Conservation (phyloP, 1,140 invertebrate species). For the Zaprionus capensis region DNA sequence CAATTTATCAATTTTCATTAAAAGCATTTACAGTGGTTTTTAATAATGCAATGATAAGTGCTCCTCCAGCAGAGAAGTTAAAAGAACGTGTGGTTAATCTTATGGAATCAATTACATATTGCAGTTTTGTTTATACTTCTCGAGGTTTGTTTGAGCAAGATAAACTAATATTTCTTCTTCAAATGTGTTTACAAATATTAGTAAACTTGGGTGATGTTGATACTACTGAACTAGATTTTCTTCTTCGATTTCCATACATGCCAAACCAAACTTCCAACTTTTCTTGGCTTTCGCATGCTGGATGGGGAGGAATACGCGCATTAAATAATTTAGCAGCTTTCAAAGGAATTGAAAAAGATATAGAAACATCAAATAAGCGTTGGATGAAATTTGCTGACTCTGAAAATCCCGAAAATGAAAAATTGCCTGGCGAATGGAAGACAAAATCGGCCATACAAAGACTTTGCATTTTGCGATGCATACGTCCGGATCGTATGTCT, state of each 20-base stretch:
- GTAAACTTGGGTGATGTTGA: slow-evolving; percentile 89
- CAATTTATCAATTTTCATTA: slow-evolving; percentile 98
- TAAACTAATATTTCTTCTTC: slow-evolving; percentile 95
- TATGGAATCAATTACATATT: slow-evolving; percentile 94
- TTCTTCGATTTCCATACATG: slow-evolving; percentile 91
- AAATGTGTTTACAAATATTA: slow-evolving; percentile 92
- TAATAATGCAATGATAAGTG: slow-evolving; percentile 92
- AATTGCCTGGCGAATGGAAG: slow-evolving; percentile 98
- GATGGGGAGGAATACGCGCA: slow-evolving; percentile 95
- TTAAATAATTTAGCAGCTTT: slow-evolving; percentile 92
- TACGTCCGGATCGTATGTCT: slow-evolving; percentile 95
- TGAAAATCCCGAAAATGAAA: slow-evolving; percentile 96
- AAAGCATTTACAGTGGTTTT: slow-evolving; percentile 98
- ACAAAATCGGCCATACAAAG: slow-evolving; percentile 94
- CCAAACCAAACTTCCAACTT: slow-evolving; percentile 90
- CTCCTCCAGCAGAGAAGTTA: slow-evolving; percentile 88
- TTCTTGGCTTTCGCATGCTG: slow-evolving; percentile 92
- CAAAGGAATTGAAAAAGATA: slow-evolving; percentile 94
- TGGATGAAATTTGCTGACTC: slow-evolving; percentile 97
- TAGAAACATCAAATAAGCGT: slow-evolving; percentile 94
- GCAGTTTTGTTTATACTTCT: slow-evolving; percentile 94
- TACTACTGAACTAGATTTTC: slow-evolving; percentile 92
- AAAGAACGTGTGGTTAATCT: slow-evolving; percentile 90
- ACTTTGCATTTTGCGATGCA: slow-evolving; percentile 95
- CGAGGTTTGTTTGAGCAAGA: slow-evolving; percentile 96